Conservation (phyloP, 1,140 invertebrate species). For the Tetragnatha versicolor region DNA sequence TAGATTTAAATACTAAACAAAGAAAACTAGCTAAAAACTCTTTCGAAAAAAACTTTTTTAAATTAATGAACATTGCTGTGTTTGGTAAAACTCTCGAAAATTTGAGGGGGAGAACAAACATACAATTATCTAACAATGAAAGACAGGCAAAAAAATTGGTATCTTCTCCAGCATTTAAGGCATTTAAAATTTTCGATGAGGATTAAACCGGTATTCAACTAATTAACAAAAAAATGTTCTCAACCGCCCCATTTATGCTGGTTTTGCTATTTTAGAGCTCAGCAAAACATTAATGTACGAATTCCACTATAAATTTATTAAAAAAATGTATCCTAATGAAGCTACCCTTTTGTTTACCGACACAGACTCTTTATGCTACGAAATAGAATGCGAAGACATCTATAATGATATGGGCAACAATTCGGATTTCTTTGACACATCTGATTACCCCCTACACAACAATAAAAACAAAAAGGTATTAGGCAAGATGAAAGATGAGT, state of each 20-base stretch:
- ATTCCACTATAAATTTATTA: conserved; percentile 59
- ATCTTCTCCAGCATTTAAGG: neutral
- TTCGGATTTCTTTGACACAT: conserved; percentile 50
- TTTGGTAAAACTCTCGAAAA: conserved; percentile 4
- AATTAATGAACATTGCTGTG: too few species aligned
- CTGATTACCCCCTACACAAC: conserved; percentile 55
- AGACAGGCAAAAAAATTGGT: neutral
- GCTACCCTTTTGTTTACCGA: conserved; percentile 55
- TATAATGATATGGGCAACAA: conserved; percentile 52
- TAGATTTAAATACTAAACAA: too few species aligned
- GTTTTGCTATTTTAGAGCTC: conserved; percentile 58
- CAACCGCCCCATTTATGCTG: conserved; percentile 28
- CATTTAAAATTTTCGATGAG: neutral
- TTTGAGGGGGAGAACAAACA: neutral
- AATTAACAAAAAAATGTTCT: neutral
- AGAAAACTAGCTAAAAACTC: too few species aligned
- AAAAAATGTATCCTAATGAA: conserved; percentile 56
- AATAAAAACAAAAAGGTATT: conserved; percentile 65
- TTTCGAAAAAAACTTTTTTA: too few species aligned
- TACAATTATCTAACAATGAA: conserved; percentile 1
- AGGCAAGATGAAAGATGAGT: conserved; percentile 68
- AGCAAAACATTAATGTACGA: conserved; percentile 60
- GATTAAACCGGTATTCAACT: neutral
- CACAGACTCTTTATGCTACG: conserved; percentile 55
- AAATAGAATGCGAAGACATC: conserved; percentile 51